Evolutionary conservation across 2,888 invertebrate species (phyloP).

Genomic region (Watsonalla binaria): DNA sequence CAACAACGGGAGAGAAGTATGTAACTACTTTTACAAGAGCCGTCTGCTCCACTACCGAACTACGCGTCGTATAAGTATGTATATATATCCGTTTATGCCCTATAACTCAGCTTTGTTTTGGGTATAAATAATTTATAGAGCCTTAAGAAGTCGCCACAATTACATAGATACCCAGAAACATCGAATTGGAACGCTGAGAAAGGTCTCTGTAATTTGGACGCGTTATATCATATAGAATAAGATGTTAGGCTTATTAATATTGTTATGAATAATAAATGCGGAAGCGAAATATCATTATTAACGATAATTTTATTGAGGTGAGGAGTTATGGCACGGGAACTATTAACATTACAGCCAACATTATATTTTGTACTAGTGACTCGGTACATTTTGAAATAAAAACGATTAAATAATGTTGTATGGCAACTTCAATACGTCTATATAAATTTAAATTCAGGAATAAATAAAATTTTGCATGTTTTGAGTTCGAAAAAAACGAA

Average conservation of each 20-base stretch:
- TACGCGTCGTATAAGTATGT: constrained; percentile 40
- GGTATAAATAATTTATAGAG: constrained; percentile 28
- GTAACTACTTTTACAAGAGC: constrained; percentile 45
- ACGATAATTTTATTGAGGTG: background rate
- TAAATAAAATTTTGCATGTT: no score
- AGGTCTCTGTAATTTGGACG: background rate
- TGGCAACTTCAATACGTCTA: no score
- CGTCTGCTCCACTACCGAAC: constrained; percentile 47
- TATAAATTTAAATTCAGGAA: no score
- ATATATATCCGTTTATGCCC: constrained; percentile 30
- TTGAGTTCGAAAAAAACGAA: no score
- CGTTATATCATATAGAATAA: background rate
- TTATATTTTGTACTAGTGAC: no score
- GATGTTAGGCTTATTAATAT: background rate
- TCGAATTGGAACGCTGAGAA: background rate
- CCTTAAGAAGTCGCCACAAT: constrained; percentile 13
- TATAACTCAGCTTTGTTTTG: constrained; percentile 30
- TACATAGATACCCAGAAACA: constrained; percentile 2
- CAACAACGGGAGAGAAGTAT: constrained; percentile 16
- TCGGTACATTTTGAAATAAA: no score
- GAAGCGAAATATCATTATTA: background rate
- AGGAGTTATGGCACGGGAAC: background rate
- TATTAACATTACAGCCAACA: background rate
- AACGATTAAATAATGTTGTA: no score
- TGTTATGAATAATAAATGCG: background rate